These are phyloP conservation scores for Apodemus sylvaticus DNA, from an alignment of 2,113 vertebrate genomes.

Conservation along the genomic window DNA sequence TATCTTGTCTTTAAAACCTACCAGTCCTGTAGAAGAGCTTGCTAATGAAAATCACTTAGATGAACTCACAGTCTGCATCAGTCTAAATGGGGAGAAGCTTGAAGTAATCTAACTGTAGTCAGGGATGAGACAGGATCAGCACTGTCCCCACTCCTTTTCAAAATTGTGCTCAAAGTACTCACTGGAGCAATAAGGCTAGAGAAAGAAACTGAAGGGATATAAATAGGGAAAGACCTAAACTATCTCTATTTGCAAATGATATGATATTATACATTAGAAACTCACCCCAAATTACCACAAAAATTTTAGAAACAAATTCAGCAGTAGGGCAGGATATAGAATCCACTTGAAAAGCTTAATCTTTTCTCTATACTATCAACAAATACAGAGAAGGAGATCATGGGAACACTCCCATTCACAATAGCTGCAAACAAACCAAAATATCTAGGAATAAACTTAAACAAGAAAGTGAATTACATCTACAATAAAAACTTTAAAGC, in stretches of 20 bases:
- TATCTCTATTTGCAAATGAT: neutral
- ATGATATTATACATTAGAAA: neutral
- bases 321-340: neutral
- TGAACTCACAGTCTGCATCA: neutral
- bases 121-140: neutral
- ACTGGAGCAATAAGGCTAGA: neutral
- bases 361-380: neutral
- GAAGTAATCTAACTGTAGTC: neutral
- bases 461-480: neutral
- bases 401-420: neutral
- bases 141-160: neutral
- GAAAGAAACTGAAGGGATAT: neutral
- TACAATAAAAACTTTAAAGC: neutral
- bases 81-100: neutral
- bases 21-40: neutral
- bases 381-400: neutral
- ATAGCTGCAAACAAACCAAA: neutral
- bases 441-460: neutral
- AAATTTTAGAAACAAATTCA: neutral
- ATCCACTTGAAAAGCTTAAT: neutral
- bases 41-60: neutral
- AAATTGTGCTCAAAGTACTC: neutral
- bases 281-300: neutral
- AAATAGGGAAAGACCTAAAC: neutral
- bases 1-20: neutral